These are phyloP conservation scores for Calameuta idolon DNA, from an alignment of 2,888 invertebrate species.

Conservation along the genomic window DNA sequence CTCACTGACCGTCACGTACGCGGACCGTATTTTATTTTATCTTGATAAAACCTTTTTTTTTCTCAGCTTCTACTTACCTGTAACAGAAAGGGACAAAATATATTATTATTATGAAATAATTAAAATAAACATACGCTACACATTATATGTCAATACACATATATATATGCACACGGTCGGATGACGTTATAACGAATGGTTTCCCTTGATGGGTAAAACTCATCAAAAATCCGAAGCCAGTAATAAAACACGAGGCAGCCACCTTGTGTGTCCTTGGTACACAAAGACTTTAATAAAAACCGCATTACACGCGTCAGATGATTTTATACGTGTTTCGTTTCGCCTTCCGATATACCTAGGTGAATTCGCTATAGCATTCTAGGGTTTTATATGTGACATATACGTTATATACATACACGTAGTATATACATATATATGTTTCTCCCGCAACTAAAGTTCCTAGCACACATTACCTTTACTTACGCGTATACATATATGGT, in stretches of 20 bases:
- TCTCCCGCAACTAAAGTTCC: background rate
- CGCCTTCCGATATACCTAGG: constrained; percentile 7
- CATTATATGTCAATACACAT: no score
- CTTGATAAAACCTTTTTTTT: background rate
- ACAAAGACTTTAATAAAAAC: constrained; percentile 57
- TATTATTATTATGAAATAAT: background rate
- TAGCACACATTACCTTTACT: background rate
- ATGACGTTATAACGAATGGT: background rate
- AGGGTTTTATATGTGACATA: background rate
- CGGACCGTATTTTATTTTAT: background rate
- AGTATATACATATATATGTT: background rate
- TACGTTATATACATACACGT: background rate
- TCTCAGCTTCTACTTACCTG: constrained; percentile 37
- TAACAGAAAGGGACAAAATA: constrained; percentile 27
- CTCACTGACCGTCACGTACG: background rate
- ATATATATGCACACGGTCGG: no score
- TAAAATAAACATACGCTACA: background rate
- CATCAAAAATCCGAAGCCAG: constrained; percentile 21
- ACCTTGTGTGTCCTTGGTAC: constrained; percentile 20
- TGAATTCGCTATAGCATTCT: background rate
- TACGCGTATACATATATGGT: background rate
- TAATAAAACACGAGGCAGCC: constrained; percentile 16
- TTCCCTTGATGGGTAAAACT: constrained; percentile 10
- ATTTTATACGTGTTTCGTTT: constrained; percentile 43
- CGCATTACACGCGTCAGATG: constrained; percentile 61